Conservation (phyloP, 1,140 invertebrate genomes). For the Lepidurus packardi region DNA sequence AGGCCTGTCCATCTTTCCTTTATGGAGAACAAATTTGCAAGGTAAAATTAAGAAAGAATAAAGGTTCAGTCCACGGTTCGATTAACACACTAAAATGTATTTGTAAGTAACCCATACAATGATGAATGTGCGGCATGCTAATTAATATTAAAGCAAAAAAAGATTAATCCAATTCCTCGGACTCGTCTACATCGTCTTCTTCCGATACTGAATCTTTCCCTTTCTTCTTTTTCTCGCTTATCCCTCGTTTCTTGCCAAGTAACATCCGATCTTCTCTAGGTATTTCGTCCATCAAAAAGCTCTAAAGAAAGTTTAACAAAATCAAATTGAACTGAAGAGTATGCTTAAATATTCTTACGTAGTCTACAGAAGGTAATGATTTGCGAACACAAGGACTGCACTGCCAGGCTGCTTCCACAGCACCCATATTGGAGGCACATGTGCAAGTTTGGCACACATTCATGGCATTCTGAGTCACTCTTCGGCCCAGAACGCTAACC, state of each 20-base stretch:
- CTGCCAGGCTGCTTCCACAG: constrained; percentile 35
- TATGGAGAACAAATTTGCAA: no score
- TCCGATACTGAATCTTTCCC: background rate
- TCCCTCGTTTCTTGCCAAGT: background rate
- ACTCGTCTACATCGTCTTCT: background rate
- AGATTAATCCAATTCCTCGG: background rate
- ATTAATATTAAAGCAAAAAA: background rate
- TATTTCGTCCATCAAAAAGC: background rate
- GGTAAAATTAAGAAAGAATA: no score
- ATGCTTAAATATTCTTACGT: constrained; percentile 12
- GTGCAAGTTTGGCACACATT: background rate
- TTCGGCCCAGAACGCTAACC: background rate
- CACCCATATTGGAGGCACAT: background rate
- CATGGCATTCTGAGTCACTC: background rate
- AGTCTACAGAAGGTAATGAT: constrained; percentile 23
- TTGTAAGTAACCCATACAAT: background rate
- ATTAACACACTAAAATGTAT: background rate
- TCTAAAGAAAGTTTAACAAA: background rate
- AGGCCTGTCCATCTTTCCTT: no score
- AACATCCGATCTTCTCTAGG: background rate
- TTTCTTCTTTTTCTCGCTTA: background rate
- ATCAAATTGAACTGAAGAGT: background rate
- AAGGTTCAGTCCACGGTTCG: no score
- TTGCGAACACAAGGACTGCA: constrained; percentile 32
- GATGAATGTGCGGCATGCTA: background rate